Base-by-base conservation (phyloP, 2,888 invertebrate genomes). In the Galerucella nymphaeae region DNA sequence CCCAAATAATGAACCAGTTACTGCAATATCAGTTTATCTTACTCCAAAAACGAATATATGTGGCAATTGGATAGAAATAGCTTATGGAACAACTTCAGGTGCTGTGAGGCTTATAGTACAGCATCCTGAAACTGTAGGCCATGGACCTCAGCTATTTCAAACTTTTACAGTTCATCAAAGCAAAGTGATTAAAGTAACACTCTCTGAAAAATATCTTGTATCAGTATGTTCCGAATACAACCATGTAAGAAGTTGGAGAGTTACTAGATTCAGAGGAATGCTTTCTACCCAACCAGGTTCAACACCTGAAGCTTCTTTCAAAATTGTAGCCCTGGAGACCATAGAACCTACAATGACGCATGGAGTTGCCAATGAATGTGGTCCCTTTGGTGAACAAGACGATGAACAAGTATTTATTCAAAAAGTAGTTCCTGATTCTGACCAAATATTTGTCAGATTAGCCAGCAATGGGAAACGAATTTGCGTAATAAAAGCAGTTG, bases 61-160 rank as follows among this genome's bases (percentile, higher is more conserved):
- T 87, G 98, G 98, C 59, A 99, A 99, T 87, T 99, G 99, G 98
- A 98, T 99, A 83, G 99, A 99, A 88, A 99, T 99, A 82, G 99
- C 99, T 0, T 99, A 99, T 86, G 99, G 99, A 3, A 99, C 99
- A 0, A 93, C 94, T 78, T 95, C 95, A 18, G 99, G 99, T 2
- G 96, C 96, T 0, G 98, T 99, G 18, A 90, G 98, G 42, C 97
- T 99, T 1, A 98, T 99, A 73, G 98, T 99, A 0, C 99, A 99
- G 83, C 99, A 99, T 87, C 99, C 99, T 2, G 99, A 99, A 88
- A 99, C 99, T 0, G 98, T 98, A 2, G 98, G 98, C 0, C 98
- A 99, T 84, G 98, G 98, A 0, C 99, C 99, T 2, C 98, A 99
- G 87, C 89, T 99, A 53, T 99, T 99, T 88, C 99, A 99, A 88